phyloP scores from a whole-genome alignment of 2,113 vertebrate genomes.

The Megaceryle maxima region DNA sequence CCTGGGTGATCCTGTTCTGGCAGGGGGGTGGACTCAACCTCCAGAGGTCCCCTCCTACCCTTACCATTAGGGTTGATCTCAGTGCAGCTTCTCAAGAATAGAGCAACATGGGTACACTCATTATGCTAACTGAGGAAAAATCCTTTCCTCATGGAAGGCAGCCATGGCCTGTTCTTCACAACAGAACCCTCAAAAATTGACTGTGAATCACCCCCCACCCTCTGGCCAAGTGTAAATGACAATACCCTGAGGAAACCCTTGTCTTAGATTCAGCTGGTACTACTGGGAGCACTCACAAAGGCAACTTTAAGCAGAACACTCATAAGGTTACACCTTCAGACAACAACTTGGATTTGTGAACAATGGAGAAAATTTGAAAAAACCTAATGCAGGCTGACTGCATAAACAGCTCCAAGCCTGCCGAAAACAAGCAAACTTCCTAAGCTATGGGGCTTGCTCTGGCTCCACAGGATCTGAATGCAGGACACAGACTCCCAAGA shows the following conservation, averaged over 20 bases:
- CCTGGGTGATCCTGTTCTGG: too few species aligned
- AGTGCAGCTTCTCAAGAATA: not conserved
- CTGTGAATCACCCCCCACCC: not conserved
- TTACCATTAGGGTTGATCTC: not conserved
- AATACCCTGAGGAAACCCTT: not conserved
- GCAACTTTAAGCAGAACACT: not conserved
- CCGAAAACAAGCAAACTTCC: not conserved
- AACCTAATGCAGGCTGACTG: not conserved
- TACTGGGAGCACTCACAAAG: not conserved
- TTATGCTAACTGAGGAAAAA: not conserved
- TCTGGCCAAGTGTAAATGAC: not conserved
- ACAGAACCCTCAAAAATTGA: not conserved
- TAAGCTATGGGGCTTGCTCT: accelerated
- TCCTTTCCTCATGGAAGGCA: not conserved
- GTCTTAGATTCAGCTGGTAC: not conserved
- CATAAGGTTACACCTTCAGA: not conserved
- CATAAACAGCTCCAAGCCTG: not conserved
- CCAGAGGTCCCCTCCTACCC: too few species aligned
- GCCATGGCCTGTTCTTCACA: not conserved
- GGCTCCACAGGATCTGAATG: not conserved
- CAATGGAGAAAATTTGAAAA: not conserved
- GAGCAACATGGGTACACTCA: not conserved
- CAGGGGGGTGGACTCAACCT: too few species aligned
- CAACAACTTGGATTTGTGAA: not conserved
- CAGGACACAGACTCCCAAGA: not conserved